phyloP scores from a whole-genome alignment of 2,113 vertebrate genomes.

The Ameiurus melas region DNA sequence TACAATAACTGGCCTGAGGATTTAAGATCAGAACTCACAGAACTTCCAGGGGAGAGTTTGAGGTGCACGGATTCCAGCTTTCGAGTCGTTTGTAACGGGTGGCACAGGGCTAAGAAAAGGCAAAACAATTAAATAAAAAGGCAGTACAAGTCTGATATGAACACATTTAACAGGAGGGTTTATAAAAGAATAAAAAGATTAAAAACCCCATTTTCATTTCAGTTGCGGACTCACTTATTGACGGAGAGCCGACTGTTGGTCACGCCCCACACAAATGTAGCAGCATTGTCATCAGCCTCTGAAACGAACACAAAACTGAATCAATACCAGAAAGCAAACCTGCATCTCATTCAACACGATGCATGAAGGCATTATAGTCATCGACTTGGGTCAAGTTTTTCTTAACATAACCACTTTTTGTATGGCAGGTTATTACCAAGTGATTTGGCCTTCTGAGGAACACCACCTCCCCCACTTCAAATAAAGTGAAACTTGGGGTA shows the following conservation, averaged over 20 bases:
- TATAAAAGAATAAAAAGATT: background rate
- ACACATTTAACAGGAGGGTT: background rate
- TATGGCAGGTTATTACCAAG: background rate
- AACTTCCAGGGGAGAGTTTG: constrained; percentile 60
- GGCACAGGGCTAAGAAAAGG: constrained; percentile 38
- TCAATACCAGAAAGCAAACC: background rate
- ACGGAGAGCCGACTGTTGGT: constrained; percentile 15
- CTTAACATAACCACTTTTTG: background rate
- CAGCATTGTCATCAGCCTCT: constrained; percentile 57
- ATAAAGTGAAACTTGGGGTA: background rate
- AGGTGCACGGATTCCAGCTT: constrained; percentile 47
- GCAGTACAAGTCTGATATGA: background rate
- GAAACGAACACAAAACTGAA: constrained; percentile 32
- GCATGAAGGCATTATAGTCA: background rate
- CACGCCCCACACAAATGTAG: constrained; percentile 63
- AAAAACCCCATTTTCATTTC: background rate
- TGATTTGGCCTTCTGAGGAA: background rate
- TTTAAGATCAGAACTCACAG: constrained; percentile 1
- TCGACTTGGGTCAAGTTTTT: background rate
- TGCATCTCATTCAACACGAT: background rate
- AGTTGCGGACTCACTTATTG: constrained; percentile 36
- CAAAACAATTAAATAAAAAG: too few species aligned
- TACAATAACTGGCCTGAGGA: background rate
- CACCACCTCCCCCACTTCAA: background rate
- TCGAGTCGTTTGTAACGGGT: constrained; percentile 36